Conservation (phyloP, 2,888 invertebrate genomes). For the Plebejus melissa region DNA sequence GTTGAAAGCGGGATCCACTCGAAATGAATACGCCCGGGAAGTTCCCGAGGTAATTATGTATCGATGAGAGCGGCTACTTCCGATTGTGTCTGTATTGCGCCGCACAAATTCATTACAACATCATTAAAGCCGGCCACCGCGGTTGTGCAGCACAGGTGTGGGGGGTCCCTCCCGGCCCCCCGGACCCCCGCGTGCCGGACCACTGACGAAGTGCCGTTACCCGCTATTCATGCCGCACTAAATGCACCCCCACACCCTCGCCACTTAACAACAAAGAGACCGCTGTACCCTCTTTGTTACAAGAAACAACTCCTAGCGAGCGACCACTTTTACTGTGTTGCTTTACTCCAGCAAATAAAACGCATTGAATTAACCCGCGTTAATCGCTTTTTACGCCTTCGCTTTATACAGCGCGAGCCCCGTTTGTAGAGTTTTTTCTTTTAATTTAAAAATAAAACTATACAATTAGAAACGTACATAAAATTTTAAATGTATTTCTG, state of each 20-base stretch:
- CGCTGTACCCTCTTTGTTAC: slow-evolving; percentile 75
- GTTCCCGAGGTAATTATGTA: slow-evolving; percentile 11
- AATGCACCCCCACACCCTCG: slow-evolving; percentile 58
- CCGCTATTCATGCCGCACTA: slow-evolving; percentile 71
- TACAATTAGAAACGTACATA: not conserved
- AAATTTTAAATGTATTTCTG: not conserved
- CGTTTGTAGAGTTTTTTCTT: slow-evolving; percentile 3
- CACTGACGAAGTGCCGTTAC: slow-evolving; percentile 76
- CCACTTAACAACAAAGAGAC: slow-evolving; percentile 77
- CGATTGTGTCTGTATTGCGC: slow-evolving; percentile 6
- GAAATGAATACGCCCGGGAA: not conserved
- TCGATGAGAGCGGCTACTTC: slow-evolving; percentile 4
- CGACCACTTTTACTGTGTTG: slow-evolving; percentile 63
- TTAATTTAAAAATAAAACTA: slow-evolving; percentile 12
- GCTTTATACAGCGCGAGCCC: not conserved
- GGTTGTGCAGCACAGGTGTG: slow-evolving; percentile 36
- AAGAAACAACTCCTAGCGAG: slow-evolving; percentile 67
- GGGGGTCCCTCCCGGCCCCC: not conserved
- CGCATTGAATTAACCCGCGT: slow-evolving; percentile 46
- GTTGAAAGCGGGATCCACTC: not conserved
- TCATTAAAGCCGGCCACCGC: slow-evolving; percentile 31
- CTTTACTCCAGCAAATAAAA: slow-evolving; percentile 55
- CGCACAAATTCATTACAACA: slow-evolving; percentile 26
- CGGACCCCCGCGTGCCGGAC: slow-evolving; percentile 45
- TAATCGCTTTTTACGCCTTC: slow-evolving; percentile 31